Evolutionary conservation across 2,113 vertebrate genomes (phyloP).

Genomic region (Solea senegalensis): DNA sequence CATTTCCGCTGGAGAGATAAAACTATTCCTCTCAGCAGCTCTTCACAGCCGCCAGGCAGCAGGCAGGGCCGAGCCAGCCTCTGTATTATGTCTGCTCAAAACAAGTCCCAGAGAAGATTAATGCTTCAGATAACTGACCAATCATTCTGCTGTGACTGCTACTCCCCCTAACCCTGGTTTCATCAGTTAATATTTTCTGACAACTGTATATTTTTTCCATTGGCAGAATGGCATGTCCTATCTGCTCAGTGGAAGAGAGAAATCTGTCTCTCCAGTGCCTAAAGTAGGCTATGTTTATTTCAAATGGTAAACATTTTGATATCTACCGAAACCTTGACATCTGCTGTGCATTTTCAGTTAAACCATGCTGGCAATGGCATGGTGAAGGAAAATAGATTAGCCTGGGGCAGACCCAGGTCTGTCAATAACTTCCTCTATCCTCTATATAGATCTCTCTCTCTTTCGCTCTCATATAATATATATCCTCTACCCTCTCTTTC

Average conservation of each 20-base stretch:
- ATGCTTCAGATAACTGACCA: slow-evolving; percentile 82
- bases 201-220: slow-evolving; percentile 84
- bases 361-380: slow-evolving; percentile 67
- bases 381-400: slow-evolving; percentile 65
- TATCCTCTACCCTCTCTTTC: neutral
- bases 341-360: slow-evolving; percentile 80
- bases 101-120: slow-evolving; percentile 78
- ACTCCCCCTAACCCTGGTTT: slow-evolving; percentile 70
- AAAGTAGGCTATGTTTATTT: slow-evolving; percentile 83
- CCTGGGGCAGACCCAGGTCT: slow-evolving; percentile 56
- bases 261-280: slow-evolving; percentile 76
- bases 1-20: slow-evolving; percentile 72
- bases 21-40: slow-evolving; percentile 67
- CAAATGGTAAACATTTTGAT: slow-evolving; percentile 85
- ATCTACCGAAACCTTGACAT: slow-evolving; percentile 83
- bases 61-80: slow-evolving; percentile 57
- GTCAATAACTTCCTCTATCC: slow-evolving; percentile 66
- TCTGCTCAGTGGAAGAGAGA: slow-evolving; percentile 73
- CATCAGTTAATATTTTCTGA: slow-evolving; percentile 84
- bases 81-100: slow-evolving; percentile 80
- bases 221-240: slow-evolving; percentile 77
- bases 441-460: neutral
- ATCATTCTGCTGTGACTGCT: slow-evolving; percentile 70
- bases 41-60: slow-evolving; percentile 47
- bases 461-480: no score